Conservation (phyloP, 92 coral and sea anemone species). For the Porites rus region DNA sequence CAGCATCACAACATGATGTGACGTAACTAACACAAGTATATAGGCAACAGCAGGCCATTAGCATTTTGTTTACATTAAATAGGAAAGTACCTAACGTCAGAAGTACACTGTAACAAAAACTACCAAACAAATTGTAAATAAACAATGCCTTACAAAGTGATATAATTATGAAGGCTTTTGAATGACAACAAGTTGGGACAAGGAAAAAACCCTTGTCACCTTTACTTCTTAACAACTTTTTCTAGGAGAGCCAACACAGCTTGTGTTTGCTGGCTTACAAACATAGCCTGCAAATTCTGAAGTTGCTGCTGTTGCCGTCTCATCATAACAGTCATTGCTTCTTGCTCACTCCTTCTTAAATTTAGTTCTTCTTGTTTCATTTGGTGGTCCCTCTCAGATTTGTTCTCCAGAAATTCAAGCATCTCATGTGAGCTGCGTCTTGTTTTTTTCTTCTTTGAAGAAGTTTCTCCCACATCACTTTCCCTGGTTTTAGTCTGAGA, state of each 20-base stretch:
- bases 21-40: no score
- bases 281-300: slow-evolving; percentile 60
- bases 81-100: no score
- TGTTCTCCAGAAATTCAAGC: slow-evolving; percentile 33
- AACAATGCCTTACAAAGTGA: no score
- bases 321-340: slow-evolving; percentile 43
- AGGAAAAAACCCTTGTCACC: slow-evolving; percentile 24
- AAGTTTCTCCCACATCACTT: slow-evolving; percentile 3
- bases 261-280: slow-evolving; percentile 50
- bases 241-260: slow-evolving; percentile 45
- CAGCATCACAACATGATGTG: no score
- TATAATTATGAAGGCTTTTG: no score
- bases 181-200: no score
- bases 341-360: slow-evolving; percentile 41
- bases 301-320: slow-evolving; percentile 56
- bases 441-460: slow-evolving; percentile 25
- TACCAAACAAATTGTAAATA: no score
- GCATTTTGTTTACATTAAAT: no score
- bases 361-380: slow-evolving; percentile 55
- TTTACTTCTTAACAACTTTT: slow-evolving; percentile 48
- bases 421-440: slow-evolving; percentile 47
- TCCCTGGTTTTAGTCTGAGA: slow-evolving; percentile 8
- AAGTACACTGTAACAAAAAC: no score
- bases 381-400: slow-evolving; percentile 18
- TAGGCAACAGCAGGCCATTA: no score